Evolutionary conservation across 2,797 vertebrate species (phyloP).

Genomic region (Anisognathus igniventris): DNA sequence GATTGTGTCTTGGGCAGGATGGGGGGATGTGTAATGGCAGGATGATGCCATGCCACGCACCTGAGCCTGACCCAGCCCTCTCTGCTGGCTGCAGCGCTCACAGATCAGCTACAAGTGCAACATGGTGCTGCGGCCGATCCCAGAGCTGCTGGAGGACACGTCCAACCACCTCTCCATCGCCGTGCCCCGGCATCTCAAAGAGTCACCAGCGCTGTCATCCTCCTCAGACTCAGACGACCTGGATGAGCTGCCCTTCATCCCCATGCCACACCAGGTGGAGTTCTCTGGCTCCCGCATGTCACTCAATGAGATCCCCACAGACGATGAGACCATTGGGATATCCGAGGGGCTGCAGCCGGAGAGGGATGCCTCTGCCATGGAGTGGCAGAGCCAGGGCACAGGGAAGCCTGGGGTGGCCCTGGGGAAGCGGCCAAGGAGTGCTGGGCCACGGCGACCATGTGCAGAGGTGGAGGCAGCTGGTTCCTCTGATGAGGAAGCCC

Average conservation of each 20-base stretch:
- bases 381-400: conserved; percentile 71
- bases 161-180: conserved; percentile 92
- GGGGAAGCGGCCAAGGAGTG: conserved; percentile 61
- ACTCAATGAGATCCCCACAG: conserved; percentile 88
- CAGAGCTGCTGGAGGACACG: conserved; percentile 88
- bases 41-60: neutral
- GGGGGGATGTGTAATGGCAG: neutral
- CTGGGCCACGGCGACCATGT: conserved; percentile 70
- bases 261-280: conserved; percentile 90
- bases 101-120: conserved; percentile 98
- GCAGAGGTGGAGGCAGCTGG: conserved; percentile 71
- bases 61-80: neutral
- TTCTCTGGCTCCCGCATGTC: conserved; percentile 93
- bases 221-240: conserved; percentile 96
- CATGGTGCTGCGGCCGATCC: conserved; percentile 94
- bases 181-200: conserved; percentile 85
- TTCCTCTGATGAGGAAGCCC: conserved; percentile 82
- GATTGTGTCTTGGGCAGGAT: neutral
- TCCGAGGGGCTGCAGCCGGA: conserved; percentile 64
- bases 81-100: conserved; percentile 80
- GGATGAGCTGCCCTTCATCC: conserved; percentile 91
- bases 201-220: conserved; percentile 86
- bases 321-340: conserved; percentile 77
- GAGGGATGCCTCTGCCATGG: conserved; percentile 45
- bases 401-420: conserved; percentile 45